Base-by-base conservation (phyloP, 1,140 invertebrate species). In the Monochamus saltuarius region DNA sequence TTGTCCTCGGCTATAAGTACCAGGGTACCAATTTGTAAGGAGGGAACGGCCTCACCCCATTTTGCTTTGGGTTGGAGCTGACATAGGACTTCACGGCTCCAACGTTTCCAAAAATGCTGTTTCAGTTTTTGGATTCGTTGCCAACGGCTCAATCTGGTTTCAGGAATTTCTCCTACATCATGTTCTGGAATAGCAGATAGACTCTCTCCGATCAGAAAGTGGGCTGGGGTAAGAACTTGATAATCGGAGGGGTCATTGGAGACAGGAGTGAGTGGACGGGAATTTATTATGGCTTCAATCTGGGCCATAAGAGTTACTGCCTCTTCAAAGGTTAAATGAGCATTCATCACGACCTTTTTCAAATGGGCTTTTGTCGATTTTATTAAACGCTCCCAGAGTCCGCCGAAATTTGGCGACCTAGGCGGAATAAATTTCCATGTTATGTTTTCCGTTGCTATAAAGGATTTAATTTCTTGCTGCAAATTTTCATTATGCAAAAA, bases 161-260 rank as follows among this genome's bases (percentile, higher is more conserved):
- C 46, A 11, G 49, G 10, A 3, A 37, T 42, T 2, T 64, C 37
- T 13, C 10, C 45, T 0, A 71, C 9, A 17, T 73, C 69, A 17
- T 64, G 64, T 58, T 69, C 70, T 10, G 74, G 74, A 74, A 64
- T 29, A 57, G 67, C 59, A 40, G 59, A 59, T 71, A 76, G 40
- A 65, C 72, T 61, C 11, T 61, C 40, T 13, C 64, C 64, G 13
- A 62, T 67, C 17, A 75, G 49, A 59, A 77, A n/a, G n/a, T n/a
- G n/a, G n/a, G n/a, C n/a, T n/a, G n/a, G n/a, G n/a, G n/a, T n/a
- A n/a, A n/a, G n/a, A n/a, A n/a, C n/a, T n/a, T n/a, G n/a, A n/a
- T n/a, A n/a, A n/a, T n/a, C n/a, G n/a, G n/a, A n/a, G n/a, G n/a
- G n/a, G n/a, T n/a, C n/a, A n/a, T n/a, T n/a, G n/a, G n/a, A n/a